A percentile compares a stretch with the other conserved stretches of the same genome.
These are phyloP conservation scores for Ursus arctos DNA, from an alignment of 2,113 vertebrate genomes.

Conservation along the genomic window DNA sequence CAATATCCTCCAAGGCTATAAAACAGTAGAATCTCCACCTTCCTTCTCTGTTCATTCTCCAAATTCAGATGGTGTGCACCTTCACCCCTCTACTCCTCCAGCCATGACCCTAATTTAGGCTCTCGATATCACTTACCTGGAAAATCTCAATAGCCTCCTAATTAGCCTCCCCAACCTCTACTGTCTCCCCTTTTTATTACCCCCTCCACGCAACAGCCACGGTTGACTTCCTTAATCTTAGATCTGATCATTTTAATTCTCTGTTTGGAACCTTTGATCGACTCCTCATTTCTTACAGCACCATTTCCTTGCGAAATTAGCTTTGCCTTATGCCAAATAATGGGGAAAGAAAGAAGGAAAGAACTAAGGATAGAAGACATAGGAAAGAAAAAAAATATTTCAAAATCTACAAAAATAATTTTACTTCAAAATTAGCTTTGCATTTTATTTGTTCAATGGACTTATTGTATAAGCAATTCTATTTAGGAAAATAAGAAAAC, in stretches of 20 bases:
- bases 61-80: not conserved
- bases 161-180: not conserved
- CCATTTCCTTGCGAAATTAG: not conserved
- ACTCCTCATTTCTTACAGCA: not conserved
- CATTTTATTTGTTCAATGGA: not conserved
- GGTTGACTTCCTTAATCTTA: not conserved
- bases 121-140: not conserved
- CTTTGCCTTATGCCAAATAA: not conserved
- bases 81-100: not conserved
- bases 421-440: not conserved
- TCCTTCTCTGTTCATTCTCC: not conserved
- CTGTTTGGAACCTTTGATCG: not conserved
- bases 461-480: not conserved
- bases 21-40: not conserved
- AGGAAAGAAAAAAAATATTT: not conserved
- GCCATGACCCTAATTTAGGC: not conserved
- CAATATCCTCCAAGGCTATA: not conserved
- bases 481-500: not conserved
- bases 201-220: not conserved
- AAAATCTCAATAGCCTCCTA: not conserved
- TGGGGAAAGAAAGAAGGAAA: not conserved
- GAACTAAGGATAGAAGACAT: not conserved
- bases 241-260: not conserved
- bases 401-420: not conserved
- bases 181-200: not conserved